Evolutionary conservation across 2,113 vertebrate genomes (phyloP).

Genomic region (Xenotilapia caudafasciata): DNA sequence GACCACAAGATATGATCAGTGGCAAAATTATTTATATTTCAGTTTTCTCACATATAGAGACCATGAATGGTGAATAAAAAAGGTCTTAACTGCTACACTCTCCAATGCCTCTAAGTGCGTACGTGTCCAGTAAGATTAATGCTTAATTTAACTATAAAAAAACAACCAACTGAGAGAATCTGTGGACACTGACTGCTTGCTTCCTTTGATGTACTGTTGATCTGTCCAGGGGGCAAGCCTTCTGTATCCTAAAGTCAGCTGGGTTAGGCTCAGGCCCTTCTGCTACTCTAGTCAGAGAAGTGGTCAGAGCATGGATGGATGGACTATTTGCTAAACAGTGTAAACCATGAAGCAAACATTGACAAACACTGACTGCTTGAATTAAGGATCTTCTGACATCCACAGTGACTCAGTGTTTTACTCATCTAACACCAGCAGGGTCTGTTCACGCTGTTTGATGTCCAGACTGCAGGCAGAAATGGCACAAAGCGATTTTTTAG

Average conservation of each 20-base stretch:
- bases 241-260: neutral
- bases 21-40: neutral
- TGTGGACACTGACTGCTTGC: neutral
- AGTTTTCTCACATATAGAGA: neutral
- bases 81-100: neutral
- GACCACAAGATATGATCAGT: neutral
- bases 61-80: neutral
- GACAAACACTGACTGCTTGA: neutral
- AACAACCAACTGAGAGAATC: neutral
- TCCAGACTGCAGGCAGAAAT: neutral
- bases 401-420: neutral
- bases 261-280: neutral
- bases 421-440: neutral
- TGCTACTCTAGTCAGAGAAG: neutral
- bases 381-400: neutral
- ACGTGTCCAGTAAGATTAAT: neutral
- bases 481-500: neutral
- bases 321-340: neutral
- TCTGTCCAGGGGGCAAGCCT: neutral
- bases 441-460: neutral
- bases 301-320: neutral
- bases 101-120: neutral
- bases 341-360: neutral
- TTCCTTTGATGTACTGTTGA: neutral
- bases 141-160: neutral